A percentile compares a stretch with the other conserved stretches of the same genome.
phyloP scores from a whole-genome alignment of 2,797 vertebrate genomes.

The Hoplostethus mediterraneus region DNA sequence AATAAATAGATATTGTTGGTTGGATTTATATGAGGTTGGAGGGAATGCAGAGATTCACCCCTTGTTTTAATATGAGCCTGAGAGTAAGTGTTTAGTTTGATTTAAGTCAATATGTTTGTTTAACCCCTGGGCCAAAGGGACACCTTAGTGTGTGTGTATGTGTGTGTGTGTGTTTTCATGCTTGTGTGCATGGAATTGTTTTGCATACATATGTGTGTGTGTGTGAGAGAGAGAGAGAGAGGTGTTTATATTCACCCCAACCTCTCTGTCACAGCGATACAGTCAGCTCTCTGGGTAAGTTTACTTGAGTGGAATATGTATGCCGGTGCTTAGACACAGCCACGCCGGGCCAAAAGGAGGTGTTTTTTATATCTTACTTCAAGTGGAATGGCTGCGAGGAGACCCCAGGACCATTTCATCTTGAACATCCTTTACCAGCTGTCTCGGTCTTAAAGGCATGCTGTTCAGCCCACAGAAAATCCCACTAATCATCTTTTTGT shows the following conservation, averaged over 20 bases:
- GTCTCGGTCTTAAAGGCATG: slow-evolving; percentile 86
- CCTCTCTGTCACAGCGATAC: slow-evolving; percentile 56
- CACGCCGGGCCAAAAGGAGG: slow-evolving; percentile 44
- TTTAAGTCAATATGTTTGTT: slow-evolving; percentile 80
- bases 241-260: slow-evolving; percentile 38
- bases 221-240: slow-evolving; percentile 2
- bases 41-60: slow-evolving; percentile 74
- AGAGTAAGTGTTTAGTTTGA: slow-evolving; percentile 78
- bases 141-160: slow-evolving; percentile 34
- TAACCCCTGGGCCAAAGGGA: slow-evolving; percentile 76
- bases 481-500: slow-evolving; percentile 88
- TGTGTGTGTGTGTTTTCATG: not conserved
- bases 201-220: not conserved
- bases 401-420: slow-evolving; percentile 81
- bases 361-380: slow-evolving; percentile 72
- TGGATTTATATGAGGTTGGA: slow-evolving; percentile 85
- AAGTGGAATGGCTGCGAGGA: slow-evolving; percentile 79
- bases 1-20: slow-evolving; percentile 91
- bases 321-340: slow-evolving; percentile 35
- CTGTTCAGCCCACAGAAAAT: slow-evolving; percentile 84
- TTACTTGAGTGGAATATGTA: slow-evolving; percentile 61
- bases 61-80: slow-evolving; percentile 78
- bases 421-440: slow-evolving; percentile 84
- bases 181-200: not conserved
- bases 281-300: slow-evolving; percentile 49